A percentile compares a stretch with the other conserved stretches of the same genome.
These are phyloP conservation scores for Brachyhypopomus gauderio DNA, from an alignment of 2,113 vertebrate genomes.

Conservation along the genomic window DNA sequence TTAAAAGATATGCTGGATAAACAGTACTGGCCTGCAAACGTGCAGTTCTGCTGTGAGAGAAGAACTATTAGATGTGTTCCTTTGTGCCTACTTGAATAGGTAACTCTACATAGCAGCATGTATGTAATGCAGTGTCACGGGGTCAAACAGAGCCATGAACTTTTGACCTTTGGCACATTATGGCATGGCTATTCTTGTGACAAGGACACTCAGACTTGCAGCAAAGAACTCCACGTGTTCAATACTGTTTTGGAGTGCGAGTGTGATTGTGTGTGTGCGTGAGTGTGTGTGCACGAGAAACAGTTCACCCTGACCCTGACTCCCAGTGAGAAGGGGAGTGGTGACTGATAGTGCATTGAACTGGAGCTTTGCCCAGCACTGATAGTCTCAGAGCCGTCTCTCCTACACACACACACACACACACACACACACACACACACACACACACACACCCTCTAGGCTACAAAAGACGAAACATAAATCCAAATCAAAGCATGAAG, in stretches of 20 bases:
- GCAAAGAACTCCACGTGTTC: slow-evolving; percentile 23
- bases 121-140: not conserved
- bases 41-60: too few relatives aligned
- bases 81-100: not conserved
- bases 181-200: slow-evolving; percentile 21
- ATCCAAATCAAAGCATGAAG: not conserved
- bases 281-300: slow-evolving; percentile 37
- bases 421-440: slow-evolving; percentile 36
- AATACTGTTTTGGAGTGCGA: not conserved
- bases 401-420: slow-evolving; percentile 24
- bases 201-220: not conserved
- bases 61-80: not conserved
- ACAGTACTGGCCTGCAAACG: too few relatives aligned
- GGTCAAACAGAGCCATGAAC: slow-evolving; percentile 9
- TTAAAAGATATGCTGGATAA: too few relatives aligned
- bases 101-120: not conserved
- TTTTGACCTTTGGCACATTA: slow-evolving; percentile 29
- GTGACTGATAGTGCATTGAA: slow-evolving; percentile 51
- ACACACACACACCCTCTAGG: slow-evolving; percentile 19
- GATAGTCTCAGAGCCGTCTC: slow-evolving; percentile 37
- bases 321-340: slow-evolving; percentile 49
- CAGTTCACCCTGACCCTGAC: slow-evolving; percentile 56
- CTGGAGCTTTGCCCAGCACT: slow-evolving; percentile 53
- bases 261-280: slow-evolving; percentile 12
- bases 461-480: slow-evolving; percentile 7